Evolutionary conservation across 1,140 invertebrate species (phyloP), one percentile per base, ranked within the genome.

Genomic region (Paramacrobiotus metropolitanus): DNA sequence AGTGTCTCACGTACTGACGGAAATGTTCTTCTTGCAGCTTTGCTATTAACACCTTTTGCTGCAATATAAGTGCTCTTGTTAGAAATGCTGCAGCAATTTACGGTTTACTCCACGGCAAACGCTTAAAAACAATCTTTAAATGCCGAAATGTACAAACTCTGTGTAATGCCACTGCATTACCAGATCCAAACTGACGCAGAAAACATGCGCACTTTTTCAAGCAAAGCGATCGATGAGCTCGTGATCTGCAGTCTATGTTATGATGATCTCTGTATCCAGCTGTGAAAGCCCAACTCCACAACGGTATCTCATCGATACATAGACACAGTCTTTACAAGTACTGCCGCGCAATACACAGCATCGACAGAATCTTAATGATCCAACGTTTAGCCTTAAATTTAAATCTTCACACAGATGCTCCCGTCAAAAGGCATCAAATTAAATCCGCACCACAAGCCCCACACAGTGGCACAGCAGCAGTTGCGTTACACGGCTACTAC

Each of bases 1-100:
- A 62, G n/a, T 62, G 89, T 68, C 93, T 85, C 82, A 96, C 92
- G 70, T 96, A 97, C 69, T 95, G 90, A 69, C 94, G 87, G 71
- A 94, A 97, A 74, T 97, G 92, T 68, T 96, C 88, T 66, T 94
- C 90, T 75, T 96, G 92, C 40, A 97, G 72, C 69, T 95, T 91
- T 55, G 82, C 77, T 60, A 97, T 88, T 21, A 96, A 75, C 59
- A 89, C 80, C 1, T 84, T 87, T 79, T 96, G 93, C 77, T 94
- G 70, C 15, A 60, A 64, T 28, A 55, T 59, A 60, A 44, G 61
- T 29, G 44, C 60, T 61, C 18, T 60, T 62, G 9, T 9, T 9
- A 40, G n/a, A 9, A n/a, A 40, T 9, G 34, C 9, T 9, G 9
- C 34, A 40, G n/a, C 9, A 40, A n/a, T n/a, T n/a, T 9, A 40